These are phyloP conservation scores for Phoebastria nigripes DNA, from an alignment of 2,797 vertebrate species.

Conservation along the genomic window DNA sequence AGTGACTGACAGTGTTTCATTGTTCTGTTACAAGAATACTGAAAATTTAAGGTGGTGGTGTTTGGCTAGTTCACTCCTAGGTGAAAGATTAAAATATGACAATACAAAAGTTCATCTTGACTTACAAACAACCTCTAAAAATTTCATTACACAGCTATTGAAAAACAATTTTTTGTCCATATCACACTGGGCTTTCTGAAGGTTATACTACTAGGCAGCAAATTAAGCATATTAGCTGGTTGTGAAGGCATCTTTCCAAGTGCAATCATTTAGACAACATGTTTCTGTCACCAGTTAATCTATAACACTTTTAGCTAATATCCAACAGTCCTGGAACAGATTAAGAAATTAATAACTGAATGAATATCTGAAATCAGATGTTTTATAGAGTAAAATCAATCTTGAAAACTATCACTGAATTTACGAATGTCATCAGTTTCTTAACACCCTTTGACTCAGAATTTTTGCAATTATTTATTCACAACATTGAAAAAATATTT, in stretches of 20 bases:
- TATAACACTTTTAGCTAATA: constrained; percentile 8
- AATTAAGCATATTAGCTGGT: constrained; percentile 48
- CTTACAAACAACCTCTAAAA: constrained; percentile 5
- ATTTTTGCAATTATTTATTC: not conserved
- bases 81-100: not conserved
- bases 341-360: not conserved
- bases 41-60: not conserved
- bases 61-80: not conserved
- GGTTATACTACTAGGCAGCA: not conserved
- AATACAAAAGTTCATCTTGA: not conserved
- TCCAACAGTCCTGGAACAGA: not conserved
- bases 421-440: not conserved
- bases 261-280: not conserved
- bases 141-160: constrained; percentile 38
- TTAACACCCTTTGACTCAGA: not conserved
- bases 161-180: constrained; percentile 46
- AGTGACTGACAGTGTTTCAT: not conserved
- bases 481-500: not conserved
- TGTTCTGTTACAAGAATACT: not conserved
- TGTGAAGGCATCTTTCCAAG: constrained; percentile 23
- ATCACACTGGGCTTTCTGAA: constrained; percentile 16
- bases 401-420: not conserved
- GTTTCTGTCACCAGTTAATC: constrained; percentile 34
- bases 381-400: not conserved
- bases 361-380: not conserved